Percentiles rank a stretch among this genome's conserved stretches.
Evolutionary conservation across 2,888 invertebrate genomes (phyloP).

Genomic region (Lochmaea crataegi): DNA sequence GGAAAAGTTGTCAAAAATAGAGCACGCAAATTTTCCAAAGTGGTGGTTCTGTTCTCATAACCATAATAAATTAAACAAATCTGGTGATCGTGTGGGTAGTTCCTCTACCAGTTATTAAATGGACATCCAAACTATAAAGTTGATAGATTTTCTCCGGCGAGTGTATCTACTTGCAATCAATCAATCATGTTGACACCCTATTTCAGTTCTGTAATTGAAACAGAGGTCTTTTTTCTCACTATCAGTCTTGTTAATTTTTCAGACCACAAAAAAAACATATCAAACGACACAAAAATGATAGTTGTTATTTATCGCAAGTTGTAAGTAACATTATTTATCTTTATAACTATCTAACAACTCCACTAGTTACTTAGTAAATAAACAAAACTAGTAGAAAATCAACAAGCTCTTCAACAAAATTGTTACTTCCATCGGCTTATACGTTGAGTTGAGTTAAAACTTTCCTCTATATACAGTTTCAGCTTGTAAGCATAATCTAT

Average conservation of each 20-base stretch:
- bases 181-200: neutral
- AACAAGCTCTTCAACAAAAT: neutral
- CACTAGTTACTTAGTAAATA: neutral
- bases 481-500: neutral
- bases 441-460: neutral
- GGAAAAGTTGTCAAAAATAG: no score
- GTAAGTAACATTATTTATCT: no score
- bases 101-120: no score
- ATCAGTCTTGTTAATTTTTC: neutral
- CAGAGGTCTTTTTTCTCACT: neutral
- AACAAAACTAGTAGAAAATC: neutral
- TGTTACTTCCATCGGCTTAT: conserved; percentile 5
- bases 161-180: neutral
- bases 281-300: no score
- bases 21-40: no score
- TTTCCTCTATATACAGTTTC: conserved; percentile 5
- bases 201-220: neutral
- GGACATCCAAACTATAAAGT: neutral
- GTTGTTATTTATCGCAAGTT: no score
- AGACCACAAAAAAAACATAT: neutral
- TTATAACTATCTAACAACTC: no score
- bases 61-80: no score
- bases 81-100: no score
- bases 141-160: neutral
- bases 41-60: no score